Evolutionary conservation across 2,888 invertebrate genomes (phyloP).

Genomic region (Xestobium rufovillosum): DNA sequence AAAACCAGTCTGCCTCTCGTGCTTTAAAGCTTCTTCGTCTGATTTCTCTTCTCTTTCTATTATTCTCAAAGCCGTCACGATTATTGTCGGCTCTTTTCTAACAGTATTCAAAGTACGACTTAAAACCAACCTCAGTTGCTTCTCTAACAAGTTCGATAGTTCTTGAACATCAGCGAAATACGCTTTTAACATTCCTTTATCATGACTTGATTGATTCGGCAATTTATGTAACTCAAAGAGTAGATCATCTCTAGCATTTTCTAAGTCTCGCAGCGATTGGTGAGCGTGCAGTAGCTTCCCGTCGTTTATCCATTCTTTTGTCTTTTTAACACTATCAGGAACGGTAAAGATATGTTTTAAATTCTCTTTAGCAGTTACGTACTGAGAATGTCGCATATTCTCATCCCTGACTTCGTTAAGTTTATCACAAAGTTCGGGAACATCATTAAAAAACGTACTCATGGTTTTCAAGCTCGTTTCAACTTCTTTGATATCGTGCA

Average conservation of each 20-base stretch:
- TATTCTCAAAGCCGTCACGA: conserved; percentile 92
- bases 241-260: conserved; percentile 93
- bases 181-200: conserved; percentile 86
- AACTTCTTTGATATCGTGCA: conserved; percentile 76
- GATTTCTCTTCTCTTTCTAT: conserved; percentile 96
- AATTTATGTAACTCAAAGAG: conserved; percentile 89
- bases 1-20: conserved; percentile 76
- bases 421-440: conserved; percentile 72
- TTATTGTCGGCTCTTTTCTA: conserved; percentile 86
- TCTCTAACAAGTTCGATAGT: conserved; percentile 79
- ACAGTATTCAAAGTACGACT: conserved; percentile 90
- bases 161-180: conserved; percentile 95
- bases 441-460: conserved; percentile 62
- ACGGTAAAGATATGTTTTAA: conserved; percentile 97
- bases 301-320: conserved; percentile 88
- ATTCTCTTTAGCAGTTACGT: conserved; percentile 97
- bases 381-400: conserved; percentile 91
- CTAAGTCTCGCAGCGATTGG: conserved; percentile 86
- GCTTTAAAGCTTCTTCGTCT: conserved; percentile 76
- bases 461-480: conserved; percentile 67
- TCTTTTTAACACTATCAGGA: conserved; percentile 91
- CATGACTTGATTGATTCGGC: conserved; percentile 82
- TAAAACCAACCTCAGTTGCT: conserved; percentile 84
- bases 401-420: conserved; percentile 84
- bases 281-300: conserved; percentile 93